phyloP scores from a whole-genome alignment of 2,888 invertebrate genomes.

The Thecocarcelia acutangulata region DNA sequence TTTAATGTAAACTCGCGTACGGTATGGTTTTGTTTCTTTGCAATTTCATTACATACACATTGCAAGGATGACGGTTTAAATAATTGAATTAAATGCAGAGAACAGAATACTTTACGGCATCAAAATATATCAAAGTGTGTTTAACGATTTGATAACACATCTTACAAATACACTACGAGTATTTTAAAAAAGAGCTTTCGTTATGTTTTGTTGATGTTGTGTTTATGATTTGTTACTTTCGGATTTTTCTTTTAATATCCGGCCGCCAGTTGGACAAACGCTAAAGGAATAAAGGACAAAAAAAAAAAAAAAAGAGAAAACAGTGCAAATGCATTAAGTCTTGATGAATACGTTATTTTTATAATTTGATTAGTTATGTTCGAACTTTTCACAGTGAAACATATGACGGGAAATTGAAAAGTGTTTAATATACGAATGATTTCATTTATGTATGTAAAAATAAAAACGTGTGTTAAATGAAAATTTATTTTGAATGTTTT shows the following conservation, averaged over 20 bases:
- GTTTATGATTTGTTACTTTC: conserved; percentile 59
- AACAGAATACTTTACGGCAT: conserved; percentile 7
- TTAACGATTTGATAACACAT: conserved; percentile 17
- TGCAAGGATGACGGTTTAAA: conserved; percentile 59
- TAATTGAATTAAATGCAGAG: conserved; percentile 6
- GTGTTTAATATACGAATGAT: background rate
- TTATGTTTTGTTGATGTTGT: conserved; percentile 33
- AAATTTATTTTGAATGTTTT: background rate
- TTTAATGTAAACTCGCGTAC: conserved; percentile 60
- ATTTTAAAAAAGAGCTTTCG: conserved; percentile 47
- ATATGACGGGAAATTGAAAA: conserved; percentile 9
- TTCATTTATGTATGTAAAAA: background rate
- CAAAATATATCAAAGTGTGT: conserved; percentile 8
- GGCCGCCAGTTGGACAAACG: conserved; percentile 4
- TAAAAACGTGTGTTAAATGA: background rate
- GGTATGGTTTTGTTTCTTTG: conserved; percentile 51
- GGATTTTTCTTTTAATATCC: conserved; percentile 15
- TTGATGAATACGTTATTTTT: conserved; percentile 35
- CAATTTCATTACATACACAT: background rate
- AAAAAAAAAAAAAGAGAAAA: background rate
- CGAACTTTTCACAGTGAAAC: conserved; percentile 27
- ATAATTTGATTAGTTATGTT: conserved; percentile 40
- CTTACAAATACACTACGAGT: background rate
- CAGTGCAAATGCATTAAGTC: conserved; percentile 15
- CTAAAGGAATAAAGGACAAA: background rate